A percentile compares a stretch with the other conserved stretches of the same genome.
Conservation (phyloP, 2,888 invertebrate genomes). For the Ornithoptera priamus region DNA sequence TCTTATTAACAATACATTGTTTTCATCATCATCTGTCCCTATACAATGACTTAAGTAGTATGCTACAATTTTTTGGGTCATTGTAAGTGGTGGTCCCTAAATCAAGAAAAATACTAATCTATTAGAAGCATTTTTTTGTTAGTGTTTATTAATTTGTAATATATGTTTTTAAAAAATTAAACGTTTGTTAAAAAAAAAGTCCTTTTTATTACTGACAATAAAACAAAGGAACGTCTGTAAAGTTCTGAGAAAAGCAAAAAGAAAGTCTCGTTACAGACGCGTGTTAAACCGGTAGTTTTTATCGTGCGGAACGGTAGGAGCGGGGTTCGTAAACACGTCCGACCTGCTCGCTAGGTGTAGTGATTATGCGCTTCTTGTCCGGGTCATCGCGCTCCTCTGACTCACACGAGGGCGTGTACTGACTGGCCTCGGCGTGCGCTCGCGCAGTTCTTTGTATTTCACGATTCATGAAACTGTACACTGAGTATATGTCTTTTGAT, state of each 20-base stretch:
- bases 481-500: conserved; percentile 5
- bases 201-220: background rate
- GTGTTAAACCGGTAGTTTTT: conserved; percentile 54
- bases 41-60: too few relatives aligned
- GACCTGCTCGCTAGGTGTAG: conserved; percentile 1
- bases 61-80: too few relatives aligned
- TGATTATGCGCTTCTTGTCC: conserved; percentile 17
- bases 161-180: too few relatives aligned
- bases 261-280: conserved; percentile 23
- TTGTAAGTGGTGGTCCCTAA: too few relatives aligned
- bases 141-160: too few relatives aligned
- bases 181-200: too few relatives aligned
- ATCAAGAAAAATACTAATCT: too few relatives aligned
- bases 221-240: background rate
- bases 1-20: too few relatives aligned
- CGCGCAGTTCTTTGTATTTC: conserved; percentile 32
- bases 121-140: too few relatives aligned
- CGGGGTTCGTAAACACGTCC: conserved; percentile 43
- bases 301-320: conserved; percentile 38
- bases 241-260: background rate
- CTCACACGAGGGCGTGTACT: conserved; percentile 41
- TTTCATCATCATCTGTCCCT: too few relatives aligned
- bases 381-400: conserved; percentile 67
- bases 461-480: conserved; percentile 40
- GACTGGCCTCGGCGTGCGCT: conserved; percentile 37